Evolutionary conservation across 2,797 vertebrate genomes (phyloP).

Genomic region (Eulemur albifrons): DNA sequence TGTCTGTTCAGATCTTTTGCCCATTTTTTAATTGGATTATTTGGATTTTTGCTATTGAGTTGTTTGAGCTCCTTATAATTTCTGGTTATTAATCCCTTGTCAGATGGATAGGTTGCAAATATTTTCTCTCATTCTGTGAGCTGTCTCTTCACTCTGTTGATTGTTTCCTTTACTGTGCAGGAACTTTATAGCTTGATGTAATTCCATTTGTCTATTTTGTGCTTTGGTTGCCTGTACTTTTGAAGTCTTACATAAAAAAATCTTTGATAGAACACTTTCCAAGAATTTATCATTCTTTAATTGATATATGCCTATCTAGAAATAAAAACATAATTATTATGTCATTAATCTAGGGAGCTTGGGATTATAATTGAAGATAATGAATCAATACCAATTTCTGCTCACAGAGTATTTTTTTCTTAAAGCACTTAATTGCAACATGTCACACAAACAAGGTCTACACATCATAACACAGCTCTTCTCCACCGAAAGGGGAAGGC

Average conservation of each 20-base stretch:
- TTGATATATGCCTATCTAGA: not conserved
- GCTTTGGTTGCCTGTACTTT: not conserved
- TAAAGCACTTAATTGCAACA: not conserved
- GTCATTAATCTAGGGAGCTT: not conserved
- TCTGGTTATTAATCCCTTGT: not conserved
- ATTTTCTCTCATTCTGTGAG: not conserved
- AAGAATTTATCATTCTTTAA: constrained; percentile 23
- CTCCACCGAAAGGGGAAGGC: not conserved
- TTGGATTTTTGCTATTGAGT: not conserved
- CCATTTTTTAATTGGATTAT: not conserved
- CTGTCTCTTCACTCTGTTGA: not conserved
- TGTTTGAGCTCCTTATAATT: not conserved
- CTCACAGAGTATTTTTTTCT: not conserved
- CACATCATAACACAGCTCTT: not conserved
- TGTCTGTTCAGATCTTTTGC: not conserved
- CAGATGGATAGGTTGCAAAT: not conserved
- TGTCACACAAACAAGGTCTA: not conserved
- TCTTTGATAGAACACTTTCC: not conserved
- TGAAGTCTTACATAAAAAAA: not conserved
- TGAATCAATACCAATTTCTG: constrained; percentile 18
- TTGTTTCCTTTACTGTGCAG: not conserved
- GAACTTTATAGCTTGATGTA: not conserved
- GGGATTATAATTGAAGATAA: constrained; percentile 5
- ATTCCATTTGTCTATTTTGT: not conserved
- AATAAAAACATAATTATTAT: not conserved